A percentile compares a stretch with the other conserved stretches of the same genome.
Conservation (phyloP, 2,113 vertebrate genomes). For the Hylia prasina region DNA sequence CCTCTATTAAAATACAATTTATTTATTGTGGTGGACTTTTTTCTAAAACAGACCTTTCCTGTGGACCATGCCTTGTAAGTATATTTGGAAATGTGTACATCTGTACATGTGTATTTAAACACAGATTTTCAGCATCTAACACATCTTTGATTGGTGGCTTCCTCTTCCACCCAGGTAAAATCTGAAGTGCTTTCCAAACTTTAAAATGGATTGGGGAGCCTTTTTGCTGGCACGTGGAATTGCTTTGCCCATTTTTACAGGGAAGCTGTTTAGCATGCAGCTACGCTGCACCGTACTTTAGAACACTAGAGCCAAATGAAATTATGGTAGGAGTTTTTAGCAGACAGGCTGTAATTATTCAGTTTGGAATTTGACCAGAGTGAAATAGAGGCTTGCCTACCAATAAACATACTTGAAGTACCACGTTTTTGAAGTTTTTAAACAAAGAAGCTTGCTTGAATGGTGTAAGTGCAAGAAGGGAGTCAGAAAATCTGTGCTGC, state of each 20-base stretch:
- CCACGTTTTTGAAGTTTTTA: conserved; percentile 38
- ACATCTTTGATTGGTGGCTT: not conserved
- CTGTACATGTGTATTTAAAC: not conserved
- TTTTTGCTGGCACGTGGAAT: not conserved
- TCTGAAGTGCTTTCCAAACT: not conserved
- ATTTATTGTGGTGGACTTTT: not conserved
- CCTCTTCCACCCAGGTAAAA: not conserved
- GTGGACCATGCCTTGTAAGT: not conserved
- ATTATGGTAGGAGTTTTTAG: conserved; percentile 47
- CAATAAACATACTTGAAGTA: conserved; percentile 39
- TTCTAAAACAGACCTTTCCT: not conserved
- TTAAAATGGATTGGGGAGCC: not conserved
- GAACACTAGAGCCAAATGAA: conserved; percentile 17
- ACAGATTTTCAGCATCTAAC: not conserved
- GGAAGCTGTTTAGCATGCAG: not conserved
- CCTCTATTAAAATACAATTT: not conserved
- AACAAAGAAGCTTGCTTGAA: conserved; percentile 5
- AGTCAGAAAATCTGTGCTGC: not conserved
- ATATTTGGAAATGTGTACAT: not conserved
- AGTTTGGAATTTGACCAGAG: conserved; percentile 58
- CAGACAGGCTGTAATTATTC: conserved; percentile 57
- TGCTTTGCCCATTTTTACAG: not conserved
- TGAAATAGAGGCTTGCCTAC: conserved; percentile 58
- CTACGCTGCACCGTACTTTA: not conserved
- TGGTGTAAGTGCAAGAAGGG: not conserved